These are phyloP conservation scores for Colaptes auratus DNA, from an alignment of 2,113 vertebrate species.

Conservation along the genomic window DNA sequence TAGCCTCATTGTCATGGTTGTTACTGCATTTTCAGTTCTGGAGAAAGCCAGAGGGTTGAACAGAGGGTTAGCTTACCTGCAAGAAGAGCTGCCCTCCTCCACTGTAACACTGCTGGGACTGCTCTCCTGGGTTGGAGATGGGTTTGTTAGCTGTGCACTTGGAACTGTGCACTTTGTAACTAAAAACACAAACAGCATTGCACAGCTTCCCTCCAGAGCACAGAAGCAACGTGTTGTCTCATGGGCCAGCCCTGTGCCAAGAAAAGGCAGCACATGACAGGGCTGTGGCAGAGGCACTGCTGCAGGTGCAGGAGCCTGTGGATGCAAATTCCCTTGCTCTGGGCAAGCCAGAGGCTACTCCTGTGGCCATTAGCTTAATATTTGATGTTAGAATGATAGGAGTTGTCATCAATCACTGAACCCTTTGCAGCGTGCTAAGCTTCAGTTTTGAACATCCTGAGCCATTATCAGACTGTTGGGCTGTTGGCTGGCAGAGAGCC, in stretches of 20 bases:
- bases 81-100: conserved; percentile 33
- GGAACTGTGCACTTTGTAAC: conserved; percentile 45
- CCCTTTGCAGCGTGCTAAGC: neutral
- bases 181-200: conserved; percentile 37
- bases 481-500: neutral
- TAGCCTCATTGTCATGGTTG: neutral
- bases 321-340: neutral
- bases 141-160: conserved; percentile 61
- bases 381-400: no score
- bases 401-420: neutral
- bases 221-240: neutral
- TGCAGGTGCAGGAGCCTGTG: neutral
- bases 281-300: neutral
- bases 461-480: neutral
- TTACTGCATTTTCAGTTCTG: neutral
- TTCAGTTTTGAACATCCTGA: neutral
- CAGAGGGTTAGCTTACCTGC: conserved; percentile 1
- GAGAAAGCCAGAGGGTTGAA: neutral
- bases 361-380: neutral
- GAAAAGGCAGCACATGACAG: neutral
- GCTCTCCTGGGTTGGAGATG: conserved; percentile 45
- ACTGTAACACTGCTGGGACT: conserved; percentile 62
- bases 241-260: neutral
- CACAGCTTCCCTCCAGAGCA: neutral
- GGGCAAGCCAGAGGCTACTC: neutral